Conservation (phyloP, 2,797 vertebrate species). For the Sebastes matsubarae region DNA sequence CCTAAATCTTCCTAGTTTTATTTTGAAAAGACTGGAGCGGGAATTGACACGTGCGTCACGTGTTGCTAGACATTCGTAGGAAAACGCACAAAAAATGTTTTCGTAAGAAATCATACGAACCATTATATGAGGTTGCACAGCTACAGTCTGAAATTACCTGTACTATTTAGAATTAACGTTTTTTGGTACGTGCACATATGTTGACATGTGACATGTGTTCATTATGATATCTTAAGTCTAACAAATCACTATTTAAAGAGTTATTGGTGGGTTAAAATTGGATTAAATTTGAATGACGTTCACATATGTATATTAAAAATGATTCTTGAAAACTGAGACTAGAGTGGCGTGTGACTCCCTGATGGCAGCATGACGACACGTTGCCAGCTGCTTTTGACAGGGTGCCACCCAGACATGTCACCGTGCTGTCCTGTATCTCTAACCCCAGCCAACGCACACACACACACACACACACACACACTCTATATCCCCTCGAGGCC, state of each 20-base stretch:
- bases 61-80: too few species aligned
- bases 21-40: too few species aligned
- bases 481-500: conserved; percentile 72
- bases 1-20: too few species aligned
- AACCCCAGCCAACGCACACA: conserved; percentile 63
- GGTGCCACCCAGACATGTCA: conserved; percentile 80
- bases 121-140: too few species aligned
- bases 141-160: too few species aligned
- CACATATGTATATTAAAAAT: background rate
- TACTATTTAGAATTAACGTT: background rate
- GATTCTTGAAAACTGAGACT: conserved; percentile 47
- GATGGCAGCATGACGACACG: conserved; percentile 69
- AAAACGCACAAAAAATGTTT: too few species aligned
- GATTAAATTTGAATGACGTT: background rate
- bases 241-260: conserved; percentile 28
- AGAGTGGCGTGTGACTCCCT: conserved; percentile 64
- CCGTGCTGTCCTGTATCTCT: conserved; percentile 77
- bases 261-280: conserved; percentile 13
- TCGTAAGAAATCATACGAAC: too few species aligned
- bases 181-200: background rate
- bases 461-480: conserved; percentile 42
- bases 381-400: conserved; percentile 82
- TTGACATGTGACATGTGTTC: conserved; percentile 17
- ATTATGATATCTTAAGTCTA: conserved; percentile 5
- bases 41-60: too few species aligned